Conservation (phyloP, 2,888 invertebrate genomes). For the Helleia helle region DNA sequence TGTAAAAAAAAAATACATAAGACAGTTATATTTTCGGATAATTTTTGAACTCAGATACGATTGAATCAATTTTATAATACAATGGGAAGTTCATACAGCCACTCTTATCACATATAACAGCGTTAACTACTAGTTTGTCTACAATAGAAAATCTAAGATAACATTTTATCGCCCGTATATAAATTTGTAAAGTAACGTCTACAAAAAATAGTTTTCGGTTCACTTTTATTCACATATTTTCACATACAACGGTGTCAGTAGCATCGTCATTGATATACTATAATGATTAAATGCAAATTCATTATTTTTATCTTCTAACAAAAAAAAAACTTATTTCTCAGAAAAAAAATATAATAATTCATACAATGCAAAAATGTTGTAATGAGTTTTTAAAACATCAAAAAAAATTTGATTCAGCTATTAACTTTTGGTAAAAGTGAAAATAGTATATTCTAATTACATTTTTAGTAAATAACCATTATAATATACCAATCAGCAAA, state of each 20-base stretch:
- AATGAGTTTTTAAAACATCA: no score
- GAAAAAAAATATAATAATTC: no score
- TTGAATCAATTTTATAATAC: constrained; percentile 23
- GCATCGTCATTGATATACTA: constrained; percentile 24
- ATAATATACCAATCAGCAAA: neutral
- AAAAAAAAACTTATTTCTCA: no score
- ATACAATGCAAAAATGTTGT: no score
- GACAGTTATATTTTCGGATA: constrained; percentile 11
- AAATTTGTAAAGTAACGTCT: constrained; percentile 55
- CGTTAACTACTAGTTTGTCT: constrained; percentile 58
- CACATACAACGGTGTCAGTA: constrained; percentile 46
- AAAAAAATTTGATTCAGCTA: no score
- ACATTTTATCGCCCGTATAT: constrained; percentile 57
- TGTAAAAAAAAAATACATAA: constrained; percentile 7
- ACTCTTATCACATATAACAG: constrained; percentile 71
- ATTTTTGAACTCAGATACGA: no score
- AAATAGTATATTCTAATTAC: no score
- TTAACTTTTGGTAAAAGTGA: no score
- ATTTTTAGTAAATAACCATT: neutral
- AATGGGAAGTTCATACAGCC: constrained; percentile 62
- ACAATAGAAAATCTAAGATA: constrained; percentile 71
- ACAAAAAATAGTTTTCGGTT: constrained; percentile 49
- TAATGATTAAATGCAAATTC: neutral
- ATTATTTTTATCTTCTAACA: no score
- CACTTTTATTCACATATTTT: constrained; percentile 36